A percentile compares a stretch with the other conserved stretches of the same genome.
Conservation (phyloP, 2,113 vertebrate species). For the Brachirus orientalis region DNA sequence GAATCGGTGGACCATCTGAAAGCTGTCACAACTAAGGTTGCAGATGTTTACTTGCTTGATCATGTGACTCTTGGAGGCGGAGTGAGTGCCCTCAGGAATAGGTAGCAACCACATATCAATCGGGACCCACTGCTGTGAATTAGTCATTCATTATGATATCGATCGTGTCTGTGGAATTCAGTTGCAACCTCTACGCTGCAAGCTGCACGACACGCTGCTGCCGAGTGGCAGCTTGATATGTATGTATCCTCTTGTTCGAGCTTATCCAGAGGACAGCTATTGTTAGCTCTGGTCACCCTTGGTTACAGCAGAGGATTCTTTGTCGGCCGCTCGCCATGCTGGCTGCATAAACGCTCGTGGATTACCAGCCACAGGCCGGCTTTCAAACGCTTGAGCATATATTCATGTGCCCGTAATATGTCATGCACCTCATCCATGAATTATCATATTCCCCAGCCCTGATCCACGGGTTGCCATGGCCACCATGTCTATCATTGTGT, state of each 20-base stretch:
- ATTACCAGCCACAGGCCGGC: slow-evolving; percentile 49
- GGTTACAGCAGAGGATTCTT: slow-evolving; percentile 69
- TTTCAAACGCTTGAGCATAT: slow-evolving; percentile 55
- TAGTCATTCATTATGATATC: slow-evolving; percentile 60
- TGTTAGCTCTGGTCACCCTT: slow-evolving; percentile 71
- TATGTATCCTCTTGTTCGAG: slow-evolving; percentile 48
- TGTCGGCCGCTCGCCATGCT: slow-evolving; percentile 50
- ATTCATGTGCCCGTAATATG: slow-evolving; percentile 67
- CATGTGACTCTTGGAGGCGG: slow-evolving; percentile 11
- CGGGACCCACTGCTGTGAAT: slow-evolving; percentile 41
- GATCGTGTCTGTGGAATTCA: slow-evolving; percentile 51
- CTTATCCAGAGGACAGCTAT: slow-evolving; percentile 63
- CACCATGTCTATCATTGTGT: slow-evolving; percentile 81
- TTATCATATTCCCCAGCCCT: slow-evolving; percentile 77
- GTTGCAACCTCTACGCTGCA: slow-evolving; percentile 21
- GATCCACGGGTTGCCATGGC: slow-evolving; percentile 80
- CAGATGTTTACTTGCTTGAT: slow-evolving; percentile 3
- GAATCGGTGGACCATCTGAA: slow-evolving; percentile 17
- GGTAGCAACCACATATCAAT: slow-evolving; percentile 46
- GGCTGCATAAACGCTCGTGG: slow-evolving; percentile 56
- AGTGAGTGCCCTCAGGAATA: slow-evolving; percentile 23
- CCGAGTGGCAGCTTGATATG: slow-evolving; percentile 48
- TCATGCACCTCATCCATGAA: slow-evolving; percentile 66
- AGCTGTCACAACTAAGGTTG: slow-evolving; percentile 11
- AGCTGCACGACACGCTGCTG: slow-evolving; percentile 4